phyloP scores from a whole-genome alignment of 2,797 vertebrate genomes.

The Gymnopithys bicolor region DNA sequence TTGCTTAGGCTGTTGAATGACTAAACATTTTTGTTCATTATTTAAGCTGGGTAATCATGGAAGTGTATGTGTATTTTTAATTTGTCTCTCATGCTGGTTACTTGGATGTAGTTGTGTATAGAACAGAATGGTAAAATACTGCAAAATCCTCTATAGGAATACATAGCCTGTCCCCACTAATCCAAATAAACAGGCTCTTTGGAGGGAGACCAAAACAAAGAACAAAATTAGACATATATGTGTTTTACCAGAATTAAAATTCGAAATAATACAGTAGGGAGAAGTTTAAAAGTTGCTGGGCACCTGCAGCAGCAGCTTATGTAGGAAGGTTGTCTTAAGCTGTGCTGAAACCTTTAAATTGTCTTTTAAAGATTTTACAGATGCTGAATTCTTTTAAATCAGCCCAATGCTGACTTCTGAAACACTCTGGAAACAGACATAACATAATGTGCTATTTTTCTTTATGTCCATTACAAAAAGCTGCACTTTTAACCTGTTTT shows the following conservation, averaged over 20 bases:
- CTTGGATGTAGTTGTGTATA: neutral
- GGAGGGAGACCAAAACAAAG: neutral
- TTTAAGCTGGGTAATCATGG: neutral
- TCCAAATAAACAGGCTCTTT: neutral
- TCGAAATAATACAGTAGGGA: neutral
- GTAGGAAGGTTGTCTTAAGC: neutral
- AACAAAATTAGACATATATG: neutral
- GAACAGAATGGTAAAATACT: neutral
- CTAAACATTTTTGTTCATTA: neutral
- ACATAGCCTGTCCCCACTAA: neutral
- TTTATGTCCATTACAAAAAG: slow-evolving; percentile 32
- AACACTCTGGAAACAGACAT: neutral
- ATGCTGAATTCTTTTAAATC: neutral
- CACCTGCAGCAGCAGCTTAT: neutral
- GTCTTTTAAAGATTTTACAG: neutral
- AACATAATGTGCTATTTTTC: neutral
- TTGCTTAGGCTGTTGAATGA: neutral
- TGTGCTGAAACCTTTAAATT: neutral
- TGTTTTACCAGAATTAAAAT: neutral
- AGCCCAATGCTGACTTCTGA: neutral
- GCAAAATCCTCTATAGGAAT: neutral
- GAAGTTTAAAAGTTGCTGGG: neutral
- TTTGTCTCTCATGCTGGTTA: neutral
- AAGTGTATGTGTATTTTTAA: neutral
- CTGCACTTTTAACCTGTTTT: slow-evolving; percentile 63